phyloP scores from a whole-genome alignment of 2,797 vertebrate species.

The Distichodus sexfasciatus region DNA sequence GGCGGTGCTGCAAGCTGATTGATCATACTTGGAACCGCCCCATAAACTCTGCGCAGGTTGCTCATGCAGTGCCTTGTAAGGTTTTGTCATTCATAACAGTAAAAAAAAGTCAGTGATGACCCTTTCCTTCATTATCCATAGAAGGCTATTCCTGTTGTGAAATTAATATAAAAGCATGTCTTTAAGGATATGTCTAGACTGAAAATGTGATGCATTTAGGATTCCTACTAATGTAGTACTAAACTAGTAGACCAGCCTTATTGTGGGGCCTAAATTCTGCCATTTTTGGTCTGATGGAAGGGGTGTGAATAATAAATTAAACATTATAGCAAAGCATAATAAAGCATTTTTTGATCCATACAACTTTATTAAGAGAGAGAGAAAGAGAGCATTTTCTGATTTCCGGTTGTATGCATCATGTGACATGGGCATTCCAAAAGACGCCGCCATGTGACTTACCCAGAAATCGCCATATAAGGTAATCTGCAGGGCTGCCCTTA shows the following conservation, averaged over 20 bases:
- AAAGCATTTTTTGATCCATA: too few species aligned
- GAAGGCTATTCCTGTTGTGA: constrained; percentile 24
- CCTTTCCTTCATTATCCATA: neutral
- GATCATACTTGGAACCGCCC: neutral
- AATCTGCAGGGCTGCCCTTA: constrained; percentile 72
- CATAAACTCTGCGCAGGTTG: neutral
- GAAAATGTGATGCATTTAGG: too few species aligned
- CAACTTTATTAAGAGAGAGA: constrained; percentile 59
- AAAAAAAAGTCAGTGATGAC: too few species aligned
- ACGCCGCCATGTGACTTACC: constrained; percentile 67
- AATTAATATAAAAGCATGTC: constrained; percentile 72
- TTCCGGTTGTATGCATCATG: constrained; percentile 35
- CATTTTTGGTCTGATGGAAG: too few species aligned
- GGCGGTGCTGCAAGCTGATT: neutral
- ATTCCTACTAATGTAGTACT: too few species aligned
- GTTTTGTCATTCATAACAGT: neutral
- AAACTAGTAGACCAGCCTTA: too few species aligned
- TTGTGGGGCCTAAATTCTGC: too few species aligned
- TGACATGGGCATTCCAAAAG: constrained; percentile 20
- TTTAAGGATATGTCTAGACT: too few species aligned
- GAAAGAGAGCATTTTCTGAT: constrained; percentile 20
- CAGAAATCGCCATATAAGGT: constrained; percentile 78
- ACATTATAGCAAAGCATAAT: too few species aligned
- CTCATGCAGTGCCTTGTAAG: constrained; percentile 9
- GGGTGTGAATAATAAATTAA: too few species aligned